Evolutionary conservation across 2,888 invertebrate species (phyloP).

Genomic region (Epinotia ramella): DNA sequence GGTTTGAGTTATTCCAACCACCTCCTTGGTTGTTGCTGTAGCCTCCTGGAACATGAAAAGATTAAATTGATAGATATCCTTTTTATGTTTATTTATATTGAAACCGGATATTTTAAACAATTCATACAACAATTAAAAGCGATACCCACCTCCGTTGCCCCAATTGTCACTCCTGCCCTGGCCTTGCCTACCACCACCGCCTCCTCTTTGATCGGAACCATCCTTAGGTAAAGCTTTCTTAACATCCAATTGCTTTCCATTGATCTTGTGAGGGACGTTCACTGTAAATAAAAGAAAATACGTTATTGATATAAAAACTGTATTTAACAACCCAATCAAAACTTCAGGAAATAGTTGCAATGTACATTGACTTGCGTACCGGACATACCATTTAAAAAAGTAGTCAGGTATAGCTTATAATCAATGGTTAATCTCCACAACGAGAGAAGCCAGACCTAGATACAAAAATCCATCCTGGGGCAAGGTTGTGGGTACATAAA

Average conservation of each 20-base stretch:
- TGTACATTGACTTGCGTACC: constrained; percentile 82
- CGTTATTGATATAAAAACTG: constrained; percentile 20
- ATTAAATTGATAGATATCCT: not conserved
- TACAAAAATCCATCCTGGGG: constrained; percentile 78
- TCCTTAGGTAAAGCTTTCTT: constrained; percentile 97
- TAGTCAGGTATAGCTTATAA: constrained; percentile 81
- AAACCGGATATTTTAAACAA: not conserved
- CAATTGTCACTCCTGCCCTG: constrained; percentile 59
- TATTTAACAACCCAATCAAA: not conserved
- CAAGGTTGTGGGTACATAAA: constrained; percentile 72
- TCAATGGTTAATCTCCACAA: constrained; percentile 81
- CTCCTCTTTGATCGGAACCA: constrained; percentile 84
- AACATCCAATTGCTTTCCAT: constrained; percentile 95
- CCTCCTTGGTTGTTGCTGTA: constrained; percentile 86
- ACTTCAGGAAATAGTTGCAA: constrained; percentile 19
- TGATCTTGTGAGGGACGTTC: constrained; percentile 93
- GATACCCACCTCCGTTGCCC: constrained; percentile 69
- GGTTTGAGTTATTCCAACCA: constrained; percentile 82
- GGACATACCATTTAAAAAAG: constrained; percentile 61
- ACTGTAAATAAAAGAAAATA: constrained; percentile 73
- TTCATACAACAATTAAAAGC: constrained; percentile 36
- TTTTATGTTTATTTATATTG: not conserved
- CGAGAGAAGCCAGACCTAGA: constrained; percentile 81
- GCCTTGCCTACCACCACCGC: constrained; percentile 74
- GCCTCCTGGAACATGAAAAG: constrained; percentile 66